Conservation (phyloP, 2,113 vertebrate genomes). For the Microcebus griseorufus region DNA sequence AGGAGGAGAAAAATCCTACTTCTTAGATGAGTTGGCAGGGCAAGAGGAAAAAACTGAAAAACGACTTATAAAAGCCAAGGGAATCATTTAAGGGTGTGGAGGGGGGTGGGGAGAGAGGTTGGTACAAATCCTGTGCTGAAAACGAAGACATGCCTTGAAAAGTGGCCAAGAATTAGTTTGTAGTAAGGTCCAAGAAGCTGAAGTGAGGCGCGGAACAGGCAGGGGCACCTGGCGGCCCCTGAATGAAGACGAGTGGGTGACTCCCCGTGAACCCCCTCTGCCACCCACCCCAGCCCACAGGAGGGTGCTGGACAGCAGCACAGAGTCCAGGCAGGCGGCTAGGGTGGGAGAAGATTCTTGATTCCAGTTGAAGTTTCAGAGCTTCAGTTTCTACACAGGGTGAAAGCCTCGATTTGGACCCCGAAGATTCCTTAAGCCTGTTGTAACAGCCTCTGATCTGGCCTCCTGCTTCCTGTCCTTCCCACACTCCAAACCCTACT, state of each 20-base stretch:
- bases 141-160: constrained; percentile 34
- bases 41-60: constrained; percentile 60
- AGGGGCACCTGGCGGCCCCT: background rate
- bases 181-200: background rate
- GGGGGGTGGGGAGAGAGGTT: background rate
- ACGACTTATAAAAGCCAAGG: constrained; percentile 36
- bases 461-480: background rate
- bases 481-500: background rate
- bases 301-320: fast-evolving
- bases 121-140: constrained; percentile 16
- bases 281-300: background rate
- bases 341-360: background rate
- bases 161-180: background rate
- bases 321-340: background rate
- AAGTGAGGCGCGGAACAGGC: background rate
- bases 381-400: background rate
- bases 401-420: background rate
- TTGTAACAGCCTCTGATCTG: background rate
- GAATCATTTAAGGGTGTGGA: background rate
- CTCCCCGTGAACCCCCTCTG: fast-evolving
- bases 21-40: constrained; percentile 67
- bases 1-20: background rate
- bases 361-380: background rate
- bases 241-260: background rate
- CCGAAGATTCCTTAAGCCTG: background rate